A percentile compares a stretch with the other conserved stretches of the same genome.
Conservation (phyloP, 2,113 vertebrate species). For the Camarhynchus parvulus region DNA sequence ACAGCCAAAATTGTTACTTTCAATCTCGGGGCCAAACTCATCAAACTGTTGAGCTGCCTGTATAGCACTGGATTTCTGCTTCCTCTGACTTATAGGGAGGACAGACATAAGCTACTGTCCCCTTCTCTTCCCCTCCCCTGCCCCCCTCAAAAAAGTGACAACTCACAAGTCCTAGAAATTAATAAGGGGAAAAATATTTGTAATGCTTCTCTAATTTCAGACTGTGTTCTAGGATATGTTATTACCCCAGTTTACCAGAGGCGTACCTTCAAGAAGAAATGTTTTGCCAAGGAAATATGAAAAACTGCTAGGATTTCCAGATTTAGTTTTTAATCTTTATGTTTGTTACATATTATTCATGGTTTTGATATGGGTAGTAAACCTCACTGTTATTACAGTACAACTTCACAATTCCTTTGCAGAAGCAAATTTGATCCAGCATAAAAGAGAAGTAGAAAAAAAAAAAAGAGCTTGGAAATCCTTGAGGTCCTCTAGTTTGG, state of each 20-base stretch:
- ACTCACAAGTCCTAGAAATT: background rate
- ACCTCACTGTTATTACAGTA: background rate
- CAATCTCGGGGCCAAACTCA: background rate
- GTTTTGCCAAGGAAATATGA: background rate
- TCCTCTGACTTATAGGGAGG: background rate
- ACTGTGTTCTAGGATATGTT: background rate
- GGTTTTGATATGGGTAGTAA: background rate
- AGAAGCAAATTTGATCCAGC: background rate
- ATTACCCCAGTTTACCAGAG: background rate
- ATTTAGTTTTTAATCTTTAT: background rate
- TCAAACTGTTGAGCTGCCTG: background rate
- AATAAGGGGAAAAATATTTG: background rate
- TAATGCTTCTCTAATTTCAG: background rate
- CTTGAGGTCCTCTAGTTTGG: background rate
- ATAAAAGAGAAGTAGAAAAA: background rate
- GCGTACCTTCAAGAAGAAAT: background rate
- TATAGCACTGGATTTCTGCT: background rate
- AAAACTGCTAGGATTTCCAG: background rate
- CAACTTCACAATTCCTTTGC: background rate
- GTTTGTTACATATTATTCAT: background rate
- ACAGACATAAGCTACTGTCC: background rate
- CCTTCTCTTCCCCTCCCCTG: fast-evolving
- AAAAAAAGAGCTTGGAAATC: background rate
- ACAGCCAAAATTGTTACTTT: background rate
- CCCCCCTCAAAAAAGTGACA: fast-evolving